These are phyloP conservation scores for Athripsodes cinereus DNA, from an alignment of 2,888 invertebrate species.

Conservation along the genomic window DNA sequence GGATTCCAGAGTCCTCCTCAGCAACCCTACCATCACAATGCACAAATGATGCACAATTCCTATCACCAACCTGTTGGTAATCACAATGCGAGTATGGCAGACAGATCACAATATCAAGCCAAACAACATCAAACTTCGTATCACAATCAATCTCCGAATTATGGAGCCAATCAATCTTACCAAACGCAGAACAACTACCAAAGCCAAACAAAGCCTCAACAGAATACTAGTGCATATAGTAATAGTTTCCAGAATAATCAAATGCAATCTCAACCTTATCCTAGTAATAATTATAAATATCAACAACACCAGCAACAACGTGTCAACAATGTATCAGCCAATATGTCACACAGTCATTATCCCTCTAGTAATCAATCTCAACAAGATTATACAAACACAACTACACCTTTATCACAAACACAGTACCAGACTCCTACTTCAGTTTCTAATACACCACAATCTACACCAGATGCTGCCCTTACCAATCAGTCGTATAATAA, in stretches of 20 bases:
- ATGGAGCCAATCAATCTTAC: conserved; percentile 15
- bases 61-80: conserved; percentile 16
- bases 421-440: conserved; percentile 9
- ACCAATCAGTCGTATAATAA: conserved; percentile 9
- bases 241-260: conserved; percentile 10
- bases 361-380: conserved; percentile 6
- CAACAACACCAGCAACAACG: background rate
- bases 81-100: conserved; percentile 18
- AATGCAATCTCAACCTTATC: background rate
- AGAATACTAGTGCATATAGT: conserved; percentile 7
- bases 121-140: conserved; percentile 27
- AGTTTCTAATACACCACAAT: background rate
- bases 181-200: conserved; percentile 12
- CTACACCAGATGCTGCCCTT: background rate
- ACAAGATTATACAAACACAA: conserved; percentile 9
- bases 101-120: conserved; percentile 27
- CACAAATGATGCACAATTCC: conserved; percentile 7
- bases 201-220: conserved; percentile 15
- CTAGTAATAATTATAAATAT: conserved; percentile 3
- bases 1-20: conserved; percentile 46
- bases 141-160: conserved; percentile 17
- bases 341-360: conserved; percentile 10
- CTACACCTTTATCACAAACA: conserved; percentile 3
- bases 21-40: conserved; percentile 28
- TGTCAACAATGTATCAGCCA: background rate